Base-by-base conservation (phyloP, 1,140 invertebrate genomes). In the Drosophila erecta region DNA sequence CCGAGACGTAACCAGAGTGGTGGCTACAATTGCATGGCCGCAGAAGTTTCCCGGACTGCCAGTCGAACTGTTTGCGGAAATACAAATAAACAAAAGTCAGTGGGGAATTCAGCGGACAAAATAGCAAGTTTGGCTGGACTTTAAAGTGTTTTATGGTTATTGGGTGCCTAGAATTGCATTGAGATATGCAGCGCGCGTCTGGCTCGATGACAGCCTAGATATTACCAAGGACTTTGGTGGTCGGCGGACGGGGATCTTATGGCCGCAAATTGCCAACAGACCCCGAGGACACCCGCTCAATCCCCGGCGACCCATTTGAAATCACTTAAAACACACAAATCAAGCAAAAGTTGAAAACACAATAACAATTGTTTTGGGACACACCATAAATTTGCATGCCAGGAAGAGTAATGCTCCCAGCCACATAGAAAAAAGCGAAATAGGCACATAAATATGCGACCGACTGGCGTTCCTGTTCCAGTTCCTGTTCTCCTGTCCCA, bases 281-380 rank as follows among this genome's bases (percentile, higher is more conserved):
- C 37, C 33, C 6, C 11, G 22, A 14, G 37, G 37, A 24, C 22
- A 33, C 11, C 43, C 14, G 35, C 27, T 44, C 10, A 49, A 67
- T 65, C 81, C 81, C 81, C 58, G 71, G 84, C 76, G 83, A 89
- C 84, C 84, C 83, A 86, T 86, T 86, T 77, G 84, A 81, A 86
- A 89, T 89, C 84, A 89, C 84, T 89, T 89, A 89, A 89, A 89
- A 89, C 67, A 80, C 84, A 89, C 84, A 89, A 89, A 89, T 89
- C 84, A 89, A 89, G 85, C 84, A 90, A 90, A 90, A 87, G 80
- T 90, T 89, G 80, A 84, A 76, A 89, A 89, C 79, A 89, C 84
- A 89, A 89, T 90, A 89, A 89, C 84, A 89, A 89, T 89, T 89
- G 84, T 89, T 89, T 90, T 79, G 84, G 84, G 84, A 90, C 76